phyloP scores from a whole-genome alignment of 2,888 invertebrate genomes.

The Gastrophysa polygoni region DNA sequence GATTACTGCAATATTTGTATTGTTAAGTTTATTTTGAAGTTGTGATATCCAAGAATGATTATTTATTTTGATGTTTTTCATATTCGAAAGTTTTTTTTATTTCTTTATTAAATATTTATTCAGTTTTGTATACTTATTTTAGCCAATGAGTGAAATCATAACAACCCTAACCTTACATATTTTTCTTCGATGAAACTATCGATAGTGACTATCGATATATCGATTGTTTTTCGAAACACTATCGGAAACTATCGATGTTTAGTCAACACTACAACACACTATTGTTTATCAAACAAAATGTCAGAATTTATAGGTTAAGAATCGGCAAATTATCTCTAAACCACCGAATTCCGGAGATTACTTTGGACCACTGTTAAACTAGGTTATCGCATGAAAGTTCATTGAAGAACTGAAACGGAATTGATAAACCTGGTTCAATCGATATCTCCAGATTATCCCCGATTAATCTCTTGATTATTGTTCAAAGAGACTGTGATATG shows the following conservation, averaged over 20 bases:
- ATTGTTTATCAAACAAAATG: not conserved
- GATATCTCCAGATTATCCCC: not conserved
- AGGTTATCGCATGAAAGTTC: not conserved
- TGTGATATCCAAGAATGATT: too few relatives aligned
- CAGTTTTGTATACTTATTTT: too few relatives aligned
- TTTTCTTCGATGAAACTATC: not conserved
- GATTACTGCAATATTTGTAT: too few relatives aligned
- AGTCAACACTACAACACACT: not conserved
- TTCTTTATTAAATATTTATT: too few relatives aligned
- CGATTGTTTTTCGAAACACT: not conserved
- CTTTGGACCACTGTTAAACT: not conserved
- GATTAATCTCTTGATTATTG: not conserved
- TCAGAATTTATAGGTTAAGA: not conserved
- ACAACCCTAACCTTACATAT: not conserved
- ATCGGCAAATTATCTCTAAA: not conserved
- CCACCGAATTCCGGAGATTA: not conserved
- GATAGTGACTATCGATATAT: conserved; percentile 3
- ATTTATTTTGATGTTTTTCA: not conserved
- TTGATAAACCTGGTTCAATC: not conserved
- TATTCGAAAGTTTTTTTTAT: not conserved
- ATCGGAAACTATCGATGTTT: conserved; percentile 6
- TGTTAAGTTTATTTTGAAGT: too few relatives aligned
- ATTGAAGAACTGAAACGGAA: not conserved
- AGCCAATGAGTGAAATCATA: not conserved
- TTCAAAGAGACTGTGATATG: too few relatives aligned